A percentile compares a stretch with the other conserved stretches of the same genome.
These are phyloP conservation scores for Drosophila sucinea DNA, from an alignment of 1,140 invertebrate species.

Conservation along the genomic window DNA sequence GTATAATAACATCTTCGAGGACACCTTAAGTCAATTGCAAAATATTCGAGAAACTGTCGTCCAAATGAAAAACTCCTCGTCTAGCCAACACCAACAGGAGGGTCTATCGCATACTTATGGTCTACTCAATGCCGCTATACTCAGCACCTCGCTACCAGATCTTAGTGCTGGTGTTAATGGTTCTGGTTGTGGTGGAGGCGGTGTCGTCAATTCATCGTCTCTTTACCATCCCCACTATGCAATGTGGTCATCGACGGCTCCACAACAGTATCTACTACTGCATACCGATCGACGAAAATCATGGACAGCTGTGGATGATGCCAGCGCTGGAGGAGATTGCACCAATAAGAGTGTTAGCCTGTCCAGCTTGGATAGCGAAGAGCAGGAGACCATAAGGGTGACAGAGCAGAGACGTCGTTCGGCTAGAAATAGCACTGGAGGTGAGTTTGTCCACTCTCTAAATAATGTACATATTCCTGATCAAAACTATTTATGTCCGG, in stretches of 20 bases:
- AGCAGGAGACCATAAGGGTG: constrained; percentile 83
- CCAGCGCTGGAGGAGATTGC: constrained; percentile 74
- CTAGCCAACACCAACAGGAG: constrained; percentile 61
- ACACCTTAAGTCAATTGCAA: constrained; percentile 83
- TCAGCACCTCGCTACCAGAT: constrained; percentile 85
- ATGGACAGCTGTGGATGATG: constrained; percentile 91
- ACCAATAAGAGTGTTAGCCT: constrained; percentile 84
- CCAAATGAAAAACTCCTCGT: constrained; percentile 81
- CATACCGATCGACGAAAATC: constrained; percentile 88
- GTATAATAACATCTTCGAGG: constrained; percentile 83
- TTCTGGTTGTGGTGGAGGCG: constrained; percentile 12
- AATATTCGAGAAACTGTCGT: constrained; percentile 81
- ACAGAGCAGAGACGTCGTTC: constrained; percentile 83
- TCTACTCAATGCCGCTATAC: constrained; percentile 61
- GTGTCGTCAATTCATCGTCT: neutral
- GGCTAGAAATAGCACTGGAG: constrained; percentile 84
- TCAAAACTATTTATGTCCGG: too few species aligned
- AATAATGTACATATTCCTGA: too few species aligned
- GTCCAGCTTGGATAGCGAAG: constrained; percentile 85
- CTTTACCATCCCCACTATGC: constrained; percentile 41
- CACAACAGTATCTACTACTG: constrained; percentile 77
- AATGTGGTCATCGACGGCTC: constrained; percentile 69
- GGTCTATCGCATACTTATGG: constrained; percentile 53
- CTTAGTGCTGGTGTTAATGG: constrained; percentile 49
- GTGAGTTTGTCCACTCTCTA: constrained; percentile 36